Conservation (phyloP, 2,113 vertebrate species). For the Tyrannus savana region DNA sequence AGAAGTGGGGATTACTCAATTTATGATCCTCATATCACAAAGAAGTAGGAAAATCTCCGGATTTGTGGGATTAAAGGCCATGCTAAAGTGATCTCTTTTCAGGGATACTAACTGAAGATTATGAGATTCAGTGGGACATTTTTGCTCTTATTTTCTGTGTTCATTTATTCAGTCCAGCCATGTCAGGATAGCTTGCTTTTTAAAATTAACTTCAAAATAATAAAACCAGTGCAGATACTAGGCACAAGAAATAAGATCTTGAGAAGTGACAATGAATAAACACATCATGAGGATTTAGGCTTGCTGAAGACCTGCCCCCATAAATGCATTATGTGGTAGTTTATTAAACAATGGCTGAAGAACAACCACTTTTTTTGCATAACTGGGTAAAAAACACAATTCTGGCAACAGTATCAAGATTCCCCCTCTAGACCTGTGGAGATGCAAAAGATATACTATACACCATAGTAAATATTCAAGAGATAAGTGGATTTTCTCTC, state of each 20-base stretch:
- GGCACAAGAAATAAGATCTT: background rate
- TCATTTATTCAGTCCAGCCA: background rate
- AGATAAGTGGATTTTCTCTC: constrained; percentile 40
- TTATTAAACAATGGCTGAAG: background rate
- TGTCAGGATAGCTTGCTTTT: background rate
- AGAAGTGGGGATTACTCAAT: background rate
- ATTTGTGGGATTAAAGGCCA: constrained; percentile 3
- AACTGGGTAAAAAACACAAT: background rate
- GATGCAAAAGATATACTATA: background rate
- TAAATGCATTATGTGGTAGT: background rate
- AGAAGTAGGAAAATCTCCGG: background rate
- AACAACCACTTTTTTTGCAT: background rate
- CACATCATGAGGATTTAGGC: background rate
- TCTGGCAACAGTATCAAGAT: background rate
- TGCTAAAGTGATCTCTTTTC: background rate
- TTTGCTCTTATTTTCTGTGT: background rate
- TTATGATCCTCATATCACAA: background rate
- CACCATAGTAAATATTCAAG: background rate
- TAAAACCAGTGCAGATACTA: background rate
- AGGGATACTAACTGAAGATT: background rate
- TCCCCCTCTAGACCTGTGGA: background rate
- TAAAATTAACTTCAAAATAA: background rate
- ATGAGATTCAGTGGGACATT: background rate
- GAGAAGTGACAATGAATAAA: background rate
- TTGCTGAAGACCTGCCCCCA: background rate